A percentile compares a stretch with the other conserved stretches of the same genome.
These are phyloP conservation scores for Hyalella azteca DNA, from an alignment of 2,888 invertebrate species.

Conservation along the genomic window DNA sequence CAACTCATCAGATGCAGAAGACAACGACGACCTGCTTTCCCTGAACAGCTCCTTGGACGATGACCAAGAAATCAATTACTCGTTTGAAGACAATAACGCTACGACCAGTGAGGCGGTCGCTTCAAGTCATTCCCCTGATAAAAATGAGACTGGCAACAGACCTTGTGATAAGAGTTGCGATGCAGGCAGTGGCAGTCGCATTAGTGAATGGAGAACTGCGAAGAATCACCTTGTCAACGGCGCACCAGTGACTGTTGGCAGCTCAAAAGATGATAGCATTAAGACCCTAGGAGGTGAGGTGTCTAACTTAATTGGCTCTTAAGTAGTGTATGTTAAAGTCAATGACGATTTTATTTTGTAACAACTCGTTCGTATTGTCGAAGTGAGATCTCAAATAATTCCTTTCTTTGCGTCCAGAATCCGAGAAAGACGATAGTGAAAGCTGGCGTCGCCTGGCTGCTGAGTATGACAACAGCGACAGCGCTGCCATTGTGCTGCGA, in stretches of 20 bases:
- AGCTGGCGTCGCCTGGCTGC: background rate
- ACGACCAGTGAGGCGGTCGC: background rate
- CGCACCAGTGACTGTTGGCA: no score
- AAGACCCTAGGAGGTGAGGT: no score
- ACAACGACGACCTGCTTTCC: background rate
- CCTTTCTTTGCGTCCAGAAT: background rate
- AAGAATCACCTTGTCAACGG: slow-evolving; percentile 3
- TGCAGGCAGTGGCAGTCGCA: background rate
- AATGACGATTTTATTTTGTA: no score
- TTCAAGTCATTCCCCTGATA: background rate
- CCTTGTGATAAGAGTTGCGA: background rate
- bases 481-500: background rate
- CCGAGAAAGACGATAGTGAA: background rate
- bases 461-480: background rate
- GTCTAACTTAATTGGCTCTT: no score
- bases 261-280: no score
- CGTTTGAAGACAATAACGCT: background rate
- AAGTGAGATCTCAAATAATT: no score
- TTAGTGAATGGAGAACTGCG: background rate
- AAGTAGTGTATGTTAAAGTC: no score
- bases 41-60: background rate
- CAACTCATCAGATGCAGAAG: background rate
- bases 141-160: no score
- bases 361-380: no score
- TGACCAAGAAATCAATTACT: slow-evolving; percentile 6